Conservation (phyloP, 1,140 invertebrate genomes). For the Pemphigus obesinymphae region DNA sequence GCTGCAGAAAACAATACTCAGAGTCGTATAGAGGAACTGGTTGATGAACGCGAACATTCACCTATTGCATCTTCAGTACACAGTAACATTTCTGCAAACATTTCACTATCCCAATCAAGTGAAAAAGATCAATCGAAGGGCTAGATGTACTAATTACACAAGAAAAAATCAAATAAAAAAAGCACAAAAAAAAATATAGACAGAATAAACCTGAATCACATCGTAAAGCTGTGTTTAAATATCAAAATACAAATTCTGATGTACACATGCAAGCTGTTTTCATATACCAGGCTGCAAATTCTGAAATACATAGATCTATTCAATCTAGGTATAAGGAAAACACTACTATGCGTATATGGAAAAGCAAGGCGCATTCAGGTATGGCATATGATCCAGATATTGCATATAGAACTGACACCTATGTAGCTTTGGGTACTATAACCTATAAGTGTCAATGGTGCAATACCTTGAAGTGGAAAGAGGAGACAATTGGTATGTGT, state of each 20-base stretch:
- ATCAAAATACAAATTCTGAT: no score
- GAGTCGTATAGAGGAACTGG: neutral
- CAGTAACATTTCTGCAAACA: neutral
- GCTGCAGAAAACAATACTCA: neutral
- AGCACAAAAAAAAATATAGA: no score
- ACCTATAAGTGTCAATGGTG: conserved; percentile 46
- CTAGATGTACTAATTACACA: no score
- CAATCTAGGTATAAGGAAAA: no score
- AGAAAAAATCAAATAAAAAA: no score
- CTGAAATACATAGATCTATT: no score
- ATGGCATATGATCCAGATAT: conserved; percentile 25
- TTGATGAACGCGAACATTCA: neutral
- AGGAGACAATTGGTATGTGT: conserved; percentile 48
- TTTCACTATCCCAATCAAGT: no score
- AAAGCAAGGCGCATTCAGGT: neutral
- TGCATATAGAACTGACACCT: conserved; percentile 24
- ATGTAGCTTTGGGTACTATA: conserved; percentile 47
- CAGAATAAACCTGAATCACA: no score
- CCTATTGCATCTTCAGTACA: neutral
- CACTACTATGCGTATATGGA: neutral
- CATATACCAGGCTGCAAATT: no score
- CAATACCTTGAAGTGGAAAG: conserved; percentile 50
- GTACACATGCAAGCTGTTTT: no score
- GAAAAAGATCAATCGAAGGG: no score
- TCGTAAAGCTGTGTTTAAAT: no score